Percentiles rank a stretch among this genome's conserved stretches.
These are phyloP conservation scores for Microplitis manilae DNA, from an alignment of 2,888 invertebrate species.

Conservation along the genomic window DNA sequence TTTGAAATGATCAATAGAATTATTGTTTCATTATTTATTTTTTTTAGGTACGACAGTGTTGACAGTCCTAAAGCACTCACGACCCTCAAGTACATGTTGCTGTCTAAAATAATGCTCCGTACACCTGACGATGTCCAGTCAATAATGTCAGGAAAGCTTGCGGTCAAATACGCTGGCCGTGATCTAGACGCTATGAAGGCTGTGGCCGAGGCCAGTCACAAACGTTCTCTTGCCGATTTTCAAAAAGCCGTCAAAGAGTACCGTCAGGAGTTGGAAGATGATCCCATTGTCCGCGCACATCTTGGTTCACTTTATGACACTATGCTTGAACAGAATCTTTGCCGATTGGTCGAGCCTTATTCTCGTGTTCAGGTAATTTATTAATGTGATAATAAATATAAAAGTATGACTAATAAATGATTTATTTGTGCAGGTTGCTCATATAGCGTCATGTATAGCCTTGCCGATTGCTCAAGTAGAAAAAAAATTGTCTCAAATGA, in stretches of 20 bases:
- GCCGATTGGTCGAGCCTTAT: constrained; percentile 98
- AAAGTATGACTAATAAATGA: constrained; percentile 2
- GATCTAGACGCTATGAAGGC: constrained; percentile 99
- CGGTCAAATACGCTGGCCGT: constrained; percentile 94
- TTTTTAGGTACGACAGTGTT: constrained; percentile 81
- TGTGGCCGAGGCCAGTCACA: constrained; percentile 96
- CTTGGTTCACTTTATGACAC: constrained; percentile 97
- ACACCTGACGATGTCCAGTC: constrained; percentile 96
- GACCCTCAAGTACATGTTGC: constrained; percentile 98
- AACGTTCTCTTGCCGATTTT: constrained; percentile 97
- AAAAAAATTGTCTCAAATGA: constrained; percentile 99
- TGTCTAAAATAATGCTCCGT: constrained; percentile 98
- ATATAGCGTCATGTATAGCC: constrained; percentile 92
- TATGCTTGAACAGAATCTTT: constrained; percentile 99
- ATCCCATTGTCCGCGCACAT: constrained; percentile 97
- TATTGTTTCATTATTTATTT: background rate
- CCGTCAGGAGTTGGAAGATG: constrained; percentile 92
- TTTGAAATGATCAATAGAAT: background rate
- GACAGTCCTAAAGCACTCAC: constrained; percentile 92
- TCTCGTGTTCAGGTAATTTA: constrained; percentile 86
- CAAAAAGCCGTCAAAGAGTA: constrained; percentile 90
- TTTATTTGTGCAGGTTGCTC: constrained; percentile 76
- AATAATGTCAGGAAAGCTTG: constrained; percentile 96
- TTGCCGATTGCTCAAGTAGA: constrained; percentile 93
- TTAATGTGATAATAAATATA: background rate